phyloP scores from a whole-genome alignment of 2,797 vertebrate species.

The Bovichtus variegatus region DNA sequence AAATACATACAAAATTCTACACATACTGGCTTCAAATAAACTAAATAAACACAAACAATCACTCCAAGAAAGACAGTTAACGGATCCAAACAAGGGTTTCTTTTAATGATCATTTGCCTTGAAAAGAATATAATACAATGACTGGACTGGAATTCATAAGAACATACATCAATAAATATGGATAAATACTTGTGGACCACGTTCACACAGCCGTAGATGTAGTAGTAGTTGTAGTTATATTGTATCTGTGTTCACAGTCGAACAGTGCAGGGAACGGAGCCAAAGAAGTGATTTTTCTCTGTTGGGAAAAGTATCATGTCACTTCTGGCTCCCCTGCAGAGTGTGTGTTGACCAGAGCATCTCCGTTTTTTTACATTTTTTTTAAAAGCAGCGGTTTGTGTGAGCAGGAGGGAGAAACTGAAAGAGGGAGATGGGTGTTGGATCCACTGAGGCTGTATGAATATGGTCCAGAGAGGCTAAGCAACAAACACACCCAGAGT shows the following conservation, averaged over 20 bases:
- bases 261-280: conserved; percentile 20
- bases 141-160: conserved; percentile 85
- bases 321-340: conserved; percentile 29
- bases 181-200: conserved; percentile 79
- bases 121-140: conserved; percentile 88
- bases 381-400: conserved; percentile 22
- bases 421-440: conserved; percentile 27
- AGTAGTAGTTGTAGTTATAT: conserved; percentile 37
- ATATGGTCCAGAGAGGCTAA: conserved; percentile 79
- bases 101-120: conserved; percentile 86
- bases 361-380: conserved; percentile 27
- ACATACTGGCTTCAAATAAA: background rate
- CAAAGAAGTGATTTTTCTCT: conserved; percentile 24
- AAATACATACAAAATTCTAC: background rate
- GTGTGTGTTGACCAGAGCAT: conserved; percentile 24
- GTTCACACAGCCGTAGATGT: conserved; percentile 71
- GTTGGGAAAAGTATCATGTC: conserved; percentile 24
- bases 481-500: conserved; percentile 85
- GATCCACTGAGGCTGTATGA: conserved; percentile 71
- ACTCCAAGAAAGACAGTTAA: conserved; percentile 53
- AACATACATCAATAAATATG: conserved; percentile 87
- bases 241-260: conserved; percentile 27
- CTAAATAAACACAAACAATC: conserved; percentile 46
- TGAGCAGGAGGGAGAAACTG: conserved; percentile 9
- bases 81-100: conserved; percentile 83